Evolutionary conservation across 2,888 invertebrate genomes (phyloP), one percentile per base, ranked within the genome.

Genomic region (Spatulosminthurus flaviceps): DNA sequence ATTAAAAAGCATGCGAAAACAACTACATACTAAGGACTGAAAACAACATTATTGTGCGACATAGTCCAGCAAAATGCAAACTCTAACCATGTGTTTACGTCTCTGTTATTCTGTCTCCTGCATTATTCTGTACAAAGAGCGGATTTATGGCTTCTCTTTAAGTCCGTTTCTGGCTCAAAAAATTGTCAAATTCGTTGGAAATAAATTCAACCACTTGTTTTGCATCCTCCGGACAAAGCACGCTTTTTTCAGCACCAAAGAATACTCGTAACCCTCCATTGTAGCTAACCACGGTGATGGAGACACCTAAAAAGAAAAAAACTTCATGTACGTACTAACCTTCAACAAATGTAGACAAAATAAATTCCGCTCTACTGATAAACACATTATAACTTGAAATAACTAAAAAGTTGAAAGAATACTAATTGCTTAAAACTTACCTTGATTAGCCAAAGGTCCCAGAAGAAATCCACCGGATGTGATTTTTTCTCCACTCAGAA

Each of bases 281-380:
- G 61, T 78, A 78, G 22, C 71, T 71, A 0, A 78, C 70, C 16
- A 71, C 78, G n/a, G 78, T 78, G 28, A 78, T 78, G 24, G 78
- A 41, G n/a, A 78, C 71, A 19, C 78, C 78, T 78, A 26, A n/a
- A 69, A 69, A 41, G 41, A 41, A 41, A 28, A 13, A 22, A 29
- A 42, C 1, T 19, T 26, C 11, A 43, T 73, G 29, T 64, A 4
- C 11, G 19, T 22, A 26, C 19, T 67, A 16, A 42, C 16, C 67
- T 43, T 9, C n/a, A 67, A 22, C 16, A 67, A 19, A 41, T 66
- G 13, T n/a, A n/a, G n/a, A n/a, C n/a, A n/a, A n/a, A n/a, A n/a
- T n/a, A n/a, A n/a, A n/a, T n/a, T n/a, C n/a, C n/a, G n/a, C n/a
- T n/a, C n/a, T n/a, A n/a, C n/a, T n/a, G n/a, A n/a, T n/a, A n/a